Conservation (phyloP, 2,113 vertebrate species). For the Trachemys scripta region DNA sequence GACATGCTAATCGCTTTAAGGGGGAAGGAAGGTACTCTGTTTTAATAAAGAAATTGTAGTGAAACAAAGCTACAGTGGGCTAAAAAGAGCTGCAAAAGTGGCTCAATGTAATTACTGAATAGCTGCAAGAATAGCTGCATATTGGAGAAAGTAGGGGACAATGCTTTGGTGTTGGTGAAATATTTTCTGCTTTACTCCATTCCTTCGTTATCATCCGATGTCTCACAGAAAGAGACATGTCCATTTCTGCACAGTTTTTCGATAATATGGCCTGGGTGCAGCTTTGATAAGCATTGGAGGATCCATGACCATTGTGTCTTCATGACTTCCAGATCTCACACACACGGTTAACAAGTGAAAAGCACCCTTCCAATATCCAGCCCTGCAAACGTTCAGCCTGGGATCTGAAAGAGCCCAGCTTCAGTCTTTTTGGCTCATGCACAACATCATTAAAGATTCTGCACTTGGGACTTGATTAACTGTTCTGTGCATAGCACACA, state of each 20-base stretch:
- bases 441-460: background rate
- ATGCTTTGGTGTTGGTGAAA: background rate
- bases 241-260: background rate
- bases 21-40: constrained; percentile 53
- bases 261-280: background rate
- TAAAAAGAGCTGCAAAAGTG: constrained; percentile 44
- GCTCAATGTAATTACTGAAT: constrained; percentile 9
- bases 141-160: constrained; percentile 19
- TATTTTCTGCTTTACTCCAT: background rate
- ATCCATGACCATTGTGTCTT: background rate
- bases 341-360: background rate
- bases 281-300: background rate
- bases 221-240: background rate
- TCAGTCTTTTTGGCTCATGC: background rate
- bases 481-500: background rate
- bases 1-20: constrained; percentile 77
- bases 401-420: background rate
- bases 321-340: background rate
- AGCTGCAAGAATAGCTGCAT: constrained; percentile 2
- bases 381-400: background rate
- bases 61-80: constrained; percentile 60
- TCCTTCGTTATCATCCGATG: background rate
- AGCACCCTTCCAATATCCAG: background rate
- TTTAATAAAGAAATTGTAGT: constrained; percentile 67
- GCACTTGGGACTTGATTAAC: background rate